phyloP scores from a whole-genome alignment of 2,797 vertebrate genomes.

The Arctocebus calabarensis region DNA sequence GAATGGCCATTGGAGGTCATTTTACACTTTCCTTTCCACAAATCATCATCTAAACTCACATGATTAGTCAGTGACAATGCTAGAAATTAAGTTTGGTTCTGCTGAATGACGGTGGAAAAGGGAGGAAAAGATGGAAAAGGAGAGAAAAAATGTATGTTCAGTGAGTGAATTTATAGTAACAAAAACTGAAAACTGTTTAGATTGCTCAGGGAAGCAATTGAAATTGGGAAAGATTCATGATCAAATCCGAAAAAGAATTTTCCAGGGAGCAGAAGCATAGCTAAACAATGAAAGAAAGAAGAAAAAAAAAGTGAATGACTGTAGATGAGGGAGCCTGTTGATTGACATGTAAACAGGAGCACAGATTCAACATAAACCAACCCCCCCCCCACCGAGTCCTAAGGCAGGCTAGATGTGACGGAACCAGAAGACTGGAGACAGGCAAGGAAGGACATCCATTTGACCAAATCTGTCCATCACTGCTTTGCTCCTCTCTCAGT shows the following conservation, averaged over 20 bases:
- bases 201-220: not conserved
- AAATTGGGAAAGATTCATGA: not conserved
- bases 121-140: not conserved
- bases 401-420: fast-evolving
- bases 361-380: not conserved
- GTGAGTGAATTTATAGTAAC: not conserved
- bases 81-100: not conserved
- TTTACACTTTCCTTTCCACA: not conserved
- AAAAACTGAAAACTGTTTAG: not conserved
- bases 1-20: not conserved
- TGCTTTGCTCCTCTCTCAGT: not conserved
- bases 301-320: not conserved
- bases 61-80: no score
- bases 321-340: fast-evolving
- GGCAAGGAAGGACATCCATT: not conserved
- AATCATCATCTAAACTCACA: not conserved
- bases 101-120: not conserved
- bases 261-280: not conserved
- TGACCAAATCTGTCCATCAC: fast-evolving
- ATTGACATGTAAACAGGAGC: not conserved
- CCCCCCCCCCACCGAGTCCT: fast-evolving
- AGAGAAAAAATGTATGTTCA: not conserved
- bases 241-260: constrained; percentile 5
- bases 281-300: not conserved
- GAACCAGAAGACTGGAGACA: not conserved